A percentile compares a stretch with the other conserved stretches of the same genome.
Conservation (phyloP, 2,797 vertebrate species). For the Antrozous pallidus region DNA sequence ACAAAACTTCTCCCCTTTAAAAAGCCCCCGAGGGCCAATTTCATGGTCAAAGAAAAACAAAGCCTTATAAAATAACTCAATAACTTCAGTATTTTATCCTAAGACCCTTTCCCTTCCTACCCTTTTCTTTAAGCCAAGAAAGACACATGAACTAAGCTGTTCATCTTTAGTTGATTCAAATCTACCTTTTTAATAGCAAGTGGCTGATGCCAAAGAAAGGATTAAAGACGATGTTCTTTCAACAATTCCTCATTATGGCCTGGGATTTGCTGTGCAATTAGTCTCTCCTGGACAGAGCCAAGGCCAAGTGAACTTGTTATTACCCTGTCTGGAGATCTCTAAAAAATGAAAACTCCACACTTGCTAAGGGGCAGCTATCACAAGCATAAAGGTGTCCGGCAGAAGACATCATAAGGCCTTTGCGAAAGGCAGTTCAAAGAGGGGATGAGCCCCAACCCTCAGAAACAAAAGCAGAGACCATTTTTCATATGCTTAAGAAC, state of each 20-base stretch:
- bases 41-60: constrained; percentile 57
- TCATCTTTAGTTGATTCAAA: constrained; percentile 50
- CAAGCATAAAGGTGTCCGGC: background rate
- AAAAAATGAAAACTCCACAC: constrained; percentile 20
- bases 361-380: background rate
- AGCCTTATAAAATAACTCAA: constrained; percentile 40
- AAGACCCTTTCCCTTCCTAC: constrained; percentile 25
- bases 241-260: constrained; percentile 31
- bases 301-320: constrained; percentile 30
- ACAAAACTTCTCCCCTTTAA: constrained; percentile 45
- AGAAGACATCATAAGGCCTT: background rate
- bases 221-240: constrained; percentile 51
- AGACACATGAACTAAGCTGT: constrained; percentile 53
- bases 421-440: background rate
- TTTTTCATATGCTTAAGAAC: background rate
- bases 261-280: constrained; percentile 53
- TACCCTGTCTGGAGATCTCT: background rate
- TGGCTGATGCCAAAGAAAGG: constrained; percentile 44
- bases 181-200: constrained; percentile 53
- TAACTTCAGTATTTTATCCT: constrained; percentile 39
- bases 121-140: constrained; percentile 52
- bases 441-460: background rate
- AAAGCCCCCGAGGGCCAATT: constrained; percentile 19
- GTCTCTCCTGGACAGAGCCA: constrained; percentile 21
- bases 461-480: background rate